A percentile compares a stretch with the other conserved stretches of the same genome.
Conservation (phyloP, 2,888 invertebrate genomes). For the Clusia tigrina region DNA sequence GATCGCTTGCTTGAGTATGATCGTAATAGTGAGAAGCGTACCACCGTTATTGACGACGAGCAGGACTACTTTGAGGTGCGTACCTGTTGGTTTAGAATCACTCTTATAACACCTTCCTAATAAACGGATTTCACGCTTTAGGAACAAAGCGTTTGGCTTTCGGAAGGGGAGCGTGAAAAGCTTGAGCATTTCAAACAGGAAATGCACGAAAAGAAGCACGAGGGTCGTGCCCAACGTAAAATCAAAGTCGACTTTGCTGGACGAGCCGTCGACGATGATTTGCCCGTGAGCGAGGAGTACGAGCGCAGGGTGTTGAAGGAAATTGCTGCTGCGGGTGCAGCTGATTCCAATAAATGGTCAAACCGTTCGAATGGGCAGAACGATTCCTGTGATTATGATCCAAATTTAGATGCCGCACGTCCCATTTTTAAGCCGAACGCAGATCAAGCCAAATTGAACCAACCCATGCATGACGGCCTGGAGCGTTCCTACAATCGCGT, state of each 20-base stretch:
- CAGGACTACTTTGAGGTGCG: constrained; percentile 83
- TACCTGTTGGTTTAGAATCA: no score
- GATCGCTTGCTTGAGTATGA: constrained; percentile 87
- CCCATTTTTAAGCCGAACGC: constrained; percentile 45
- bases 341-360: constrained; percentile 40
- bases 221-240: constrained; percentile 73
- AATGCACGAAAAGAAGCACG: constrained; percentile 74
- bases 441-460: constrained; percentile 24
- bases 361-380: constrained; percentile 35
- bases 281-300: constrained; percentile 56
- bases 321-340: constrained; percentile 54
- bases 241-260: constrained; percentile 82
- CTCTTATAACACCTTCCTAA: no score
- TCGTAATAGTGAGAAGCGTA: constrained; percentile 71
- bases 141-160: constrained; percentile 83
- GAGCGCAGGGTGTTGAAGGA: constrained; percentile 62
- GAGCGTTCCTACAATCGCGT: constrained; percentile 66
- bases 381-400: constrained; percentile 36
- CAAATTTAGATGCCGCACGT: constrained; percentile 45
- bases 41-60: constrained; percentile 79
- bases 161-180: constrained; percentile 73
- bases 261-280: constrained; percentile 67
- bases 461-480: constrained; percentile 43
- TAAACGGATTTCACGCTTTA: constrained; percentile 27
- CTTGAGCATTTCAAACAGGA: constrained; percentile 74